Conservation (phyloP, 2,113 vertebrate genomes). For the Phasianus colchicus region DNA sequence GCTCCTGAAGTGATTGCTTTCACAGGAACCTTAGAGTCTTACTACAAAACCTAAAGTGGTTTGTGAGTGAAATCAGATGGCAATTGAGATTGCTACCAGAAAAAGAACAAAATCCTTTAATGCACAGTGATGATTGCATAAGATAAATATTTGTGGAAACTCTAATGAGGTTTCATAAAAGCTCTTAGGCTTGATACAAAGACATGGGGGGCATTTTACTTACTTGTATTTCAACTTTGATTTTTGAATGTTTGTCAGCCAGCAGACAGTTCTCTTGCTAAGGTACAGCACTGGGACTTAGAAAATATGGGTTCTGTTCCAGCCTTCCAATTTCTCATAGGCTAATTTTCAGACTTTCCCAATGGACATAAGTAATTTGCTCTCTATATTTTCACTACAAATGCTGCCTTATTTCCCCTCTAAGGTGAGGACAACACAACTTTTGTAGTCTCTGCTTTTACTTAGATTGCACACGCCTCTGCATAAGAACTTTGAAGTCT, state of each 20-base stretch:
- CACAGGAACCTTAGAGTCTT: constrained; percentile 28
- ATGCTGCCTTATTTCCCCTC: background rate
- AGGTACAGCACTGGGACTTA: background rate
- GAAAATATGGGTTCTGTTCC: background rate
- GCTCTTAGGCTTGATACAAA: constrained; percentile 11
- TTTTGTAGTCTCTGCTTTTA: background rate
- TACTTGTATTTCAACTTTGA: background rate
- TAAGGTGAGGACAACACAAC: background rate
- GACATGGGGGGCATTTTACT: background rate
- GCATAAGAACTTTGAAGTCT: background rate
- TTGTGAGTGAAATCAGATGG: constrained; percentile 52
- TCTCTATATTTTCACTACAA: background rate
- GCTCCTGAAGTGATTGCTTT: constrained; percentile 40
- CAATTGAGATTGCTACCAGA: background rate
- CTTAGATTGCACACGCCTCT: background rate
- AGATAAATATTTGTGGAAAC: constrained; percentile 40
- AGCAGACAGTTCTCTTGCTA: background rate
- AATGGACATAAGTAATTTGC: background rate
- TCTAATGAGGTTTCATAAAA: constrained; percentile 21
- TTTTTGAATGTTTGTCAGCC: background rate
- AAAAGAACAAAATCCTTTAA: constrained; percentile 50
- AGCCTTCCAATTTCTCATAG: background rate
- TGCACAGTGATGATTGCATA: constrained; percentile 27
- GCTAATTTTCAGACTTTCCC: constrained; percentile 7
- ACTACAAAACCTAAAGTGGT: constrained; percentile 23